These are phyloP conservation scores for Campoletis sonorensis DNA, from an alignment of 1,140 invertebrate genomes.

Conservation along the genomic window DNA sequence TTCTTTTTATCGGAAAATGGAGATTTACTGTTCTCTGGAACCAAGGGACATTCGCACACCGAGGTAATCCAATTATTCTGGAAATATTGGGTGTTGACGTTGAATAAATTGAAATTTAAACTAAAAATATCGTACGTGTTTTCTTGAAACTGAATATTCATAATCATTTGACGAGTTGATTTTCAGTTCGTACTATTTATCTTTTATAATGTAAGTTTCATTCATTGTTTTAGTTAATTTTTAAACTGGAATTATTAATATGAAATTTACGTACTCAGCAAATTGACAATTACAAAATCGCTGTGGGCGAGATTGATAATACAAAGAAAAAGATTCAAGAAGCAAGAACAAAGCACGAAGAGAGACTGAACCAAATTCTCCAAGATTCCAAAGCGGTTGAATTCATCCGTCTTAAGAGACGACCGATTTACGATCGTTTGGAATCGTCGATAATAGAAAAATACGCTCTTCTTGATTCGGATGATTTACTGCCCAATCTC, in stretches of 20 bases:
- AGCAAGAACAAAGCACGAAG: conserved; percentile 22
- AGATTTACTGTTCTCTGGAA: not conserved
- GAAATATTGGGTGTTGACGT: not conserved
- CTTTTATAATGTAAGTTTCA: not conserved
- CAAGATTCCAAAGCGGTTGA: conserved; percentile 6
- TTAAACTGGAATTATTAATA: not conserved
- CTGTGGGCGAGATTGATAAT: conserved; percentile 29
- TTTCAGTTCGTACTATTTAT: not conserved
- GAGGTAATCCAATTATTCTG: conserved; percentile 12
- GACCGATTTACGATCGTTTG: conserved; percentile 29
- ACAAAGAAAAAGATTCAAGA: conserved; percentile 46
- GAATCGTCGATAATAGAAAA: conserved; percentile 28
- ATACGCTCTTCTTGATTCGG: conserved; percentile 40
- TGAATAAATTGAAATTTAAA: too few species aligned
- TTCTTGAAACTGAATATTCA: too few species aligned
- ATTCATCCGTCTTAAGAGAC: conserved; percentile 35
- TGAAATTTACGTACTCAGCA: not conserved
- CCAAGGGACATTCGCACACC: not conserved
- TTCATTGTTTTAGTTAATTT: not conserved
- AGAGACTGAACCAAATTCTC: conserved; percentile 12
- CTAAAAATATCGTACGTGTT: too few species aligned
- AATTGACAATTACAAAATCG: conserved; percentile 15
- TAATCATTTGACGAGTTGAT: not conserved
- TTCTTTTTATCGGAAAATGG: not conserved
- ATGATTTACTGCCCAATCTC: conserved; percentile 37